Conservation (phyloP, 2,888 invertebrate genomes). For the Opisthograptis luteolata region DNA sequence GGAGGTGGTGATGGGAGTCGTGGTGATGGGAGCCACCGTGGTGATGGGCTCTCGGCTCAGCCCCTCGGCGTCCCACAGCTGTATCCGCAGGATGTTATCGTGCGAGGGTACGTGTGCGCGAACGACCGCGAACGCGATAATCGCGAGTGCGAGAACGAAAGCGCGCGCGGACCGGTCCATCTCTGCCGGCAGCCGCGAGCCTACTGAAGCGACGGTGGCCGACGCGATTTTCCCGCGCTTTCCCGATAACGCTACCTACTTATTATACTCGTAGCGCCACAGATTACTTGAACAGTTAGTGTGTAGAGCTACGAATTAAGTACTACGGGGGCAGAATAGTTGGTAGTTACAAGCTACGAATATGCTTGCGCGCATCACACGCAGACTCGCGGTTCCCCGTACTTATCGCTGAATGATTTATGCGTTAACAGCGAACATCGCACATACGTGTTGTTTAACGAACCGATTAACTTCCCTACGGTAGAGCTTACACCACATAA, state of each 20-base stretch:
- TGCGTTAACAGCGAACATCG: conserved; percentile 55
- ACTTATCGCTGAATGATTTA: conserved; percentile 66
- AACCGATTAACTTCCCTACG: conserved; percentile 36
- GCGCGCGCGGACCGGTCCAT: conserved; percentile 71
- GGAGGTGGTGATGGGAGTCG: conserved; percentile 38
- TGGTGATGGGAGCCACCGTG: conserved; percentile 43
- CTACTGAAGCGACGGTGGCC: conserved; percentile 64
- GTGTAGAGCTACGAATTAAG: conserved; percentile 24
- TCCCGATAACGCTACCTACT: conserved; percentile 79
- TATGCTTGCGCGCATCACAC: conserved; percentile 36
- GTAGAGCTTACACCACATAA: conserved; percentile 15
- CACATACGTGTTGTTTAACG: conserved; percentile 37
- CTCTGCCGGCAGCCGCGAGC: conserved; percentile 73
- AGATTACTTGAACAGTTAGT: conserved; percentile 25
- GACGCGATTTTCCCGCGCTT: conserved; percentile 78
- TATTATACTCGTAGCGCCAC: conserved; percentile 44
- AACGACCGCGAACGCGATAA: conserved; percentile 68
- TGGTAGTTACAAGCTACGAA: conserved; percentile 25
- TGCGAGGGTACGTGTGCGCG: conserved; percentile 74
- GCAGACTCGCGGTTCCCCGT: conserved; percentile 36
- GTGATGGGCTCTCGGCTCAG: conserved; percentile 68
- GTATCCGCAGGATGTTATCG: conserved; percentile 78
- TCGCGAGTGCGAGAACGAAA: conserved; percentile 62
- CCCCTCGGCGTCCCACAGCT: conserved; percentile 79
- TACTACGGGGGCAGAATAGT: conserved; percentile 8